Conservation (phyloP, 1,140 invertebrate genomes). For the Drosophila azteca region DNA sequence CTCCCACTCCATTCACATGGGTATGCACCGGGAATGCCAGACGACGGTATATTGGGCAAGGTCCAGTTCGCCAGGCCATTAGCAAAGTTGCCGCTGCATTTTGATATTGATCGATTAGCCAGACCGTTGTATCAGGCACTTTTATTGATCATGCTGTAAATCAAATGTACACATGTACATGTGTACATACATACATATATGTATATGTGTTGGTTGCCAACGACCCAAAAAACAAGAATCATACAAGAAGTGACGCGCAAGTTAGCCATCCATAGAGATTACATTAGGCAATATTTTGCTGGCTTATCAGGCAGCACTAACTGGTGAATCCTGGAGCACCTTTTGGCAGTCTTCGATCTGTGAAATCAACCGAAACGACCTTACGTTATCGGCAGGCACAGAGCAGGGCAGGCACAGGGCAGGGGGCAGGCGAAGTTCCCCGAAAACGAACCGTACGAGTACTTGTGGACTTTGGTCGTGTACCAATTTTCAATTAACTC, state of each 20-base stretch:
- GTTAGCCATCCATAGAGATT: constrained; percentile 13
- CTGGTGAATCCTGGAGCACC: neutral
- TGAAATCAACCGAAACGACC: constrained; percentile 8
- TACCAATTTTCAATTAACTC: constrained; percentile 72
- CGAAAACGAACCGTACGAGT: constrained; percentile 11
- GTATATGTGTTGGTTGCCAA: constrained; percentile 30
- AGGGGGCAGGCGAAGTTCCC: constrained; percentile 49
- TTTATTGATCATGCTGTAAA: constrained; percentile 71
- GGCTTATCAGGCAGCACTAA: neutral
- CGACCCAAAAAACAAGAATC: constrained; percentile 51
- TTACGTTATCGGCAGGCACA: constrained; percentile 19
- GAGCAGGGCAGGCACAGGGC: constrained; percentile 11
- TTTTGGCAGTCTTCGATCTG: no score
- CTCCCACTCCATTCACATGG: constrained; percentile 11
- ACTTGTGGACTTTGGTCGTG: constrained; percentile 66
- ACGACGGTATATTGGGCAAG: constrained; percentile 67
- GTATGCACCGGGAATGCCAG: constrained; percentile 24
- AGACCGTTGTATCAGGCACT: constrained; percentile 42
- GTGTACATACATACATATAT: no score
- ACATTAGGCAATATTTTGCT: constrained; percentile 49
- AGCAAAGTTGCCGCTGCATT: constrained; percentile 56
- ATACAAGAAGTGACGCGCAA: neutral
- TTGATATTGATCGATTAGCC: constrained; percentile 67
- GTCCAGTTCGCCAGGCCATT: constrained; percentile 62
- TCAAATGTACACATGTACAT: constrained; percentile 43